Base-by-base conservation (phyloP, 2,888 invertebrate genomes). In the Drosophila fulvimacula region DNA sequence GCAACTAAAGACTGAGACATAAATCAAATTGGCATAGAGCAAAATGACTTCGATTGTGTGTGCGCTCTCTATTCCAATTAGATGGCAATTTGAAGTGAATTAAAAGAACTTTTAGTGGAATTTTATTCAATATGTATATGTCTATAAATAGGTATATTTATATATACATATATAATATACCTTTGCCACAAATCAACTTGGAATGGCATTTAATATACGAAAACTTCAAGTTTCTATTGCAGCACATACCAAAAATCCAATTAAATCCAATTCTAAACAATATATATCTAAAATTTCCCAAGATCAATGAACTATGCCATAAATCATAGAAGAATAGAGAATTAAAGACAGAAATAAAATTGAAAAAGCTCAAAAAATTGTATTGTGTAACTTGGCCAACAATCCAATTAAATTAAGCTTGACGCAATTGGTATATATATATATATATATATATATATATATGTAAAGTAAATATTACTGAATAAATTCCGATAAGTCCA, bases 21-120 rank as follows among this genome's bases (percentile, higher is more conserved):
- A 42, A 64, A 64, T 63, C 64, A 63, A 63, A 51, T 63, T 52
- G 30, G 15, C 13, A 19, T 56, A 15, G 34, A 41, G 44, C 41
- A 34, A 19, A n/a, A n/a, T 34, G 49, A 49, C 48, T 17, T 2
- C 0, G 48, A 32, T 48, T 48, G 48, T 32, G 48, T 19, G 48
- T 13, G 30, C 32, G 19, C 48, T 32, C 48, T 48, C 46, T 17
- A 48, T 30, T 17, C 48, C 48, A 48, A 48, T 48, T 32, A 48
- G 30, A 48, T 17, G 17, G 17, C 17, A 30, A 48, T 48, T 48
- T 30, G 0, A 32, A 17, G 13, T 19, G 5, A 48, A 19, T 19
- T 32, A 0, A 17, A 11, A 11, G 11, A 48, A 48, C 5, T 48
- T 17, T 17, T 11, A 30, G 17, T 2, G 30, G n/a, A 11, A 27